Conservation (phyloP, 2,888 invertebrate genomes). For the Cyrtodaria siliqua region DNA sequence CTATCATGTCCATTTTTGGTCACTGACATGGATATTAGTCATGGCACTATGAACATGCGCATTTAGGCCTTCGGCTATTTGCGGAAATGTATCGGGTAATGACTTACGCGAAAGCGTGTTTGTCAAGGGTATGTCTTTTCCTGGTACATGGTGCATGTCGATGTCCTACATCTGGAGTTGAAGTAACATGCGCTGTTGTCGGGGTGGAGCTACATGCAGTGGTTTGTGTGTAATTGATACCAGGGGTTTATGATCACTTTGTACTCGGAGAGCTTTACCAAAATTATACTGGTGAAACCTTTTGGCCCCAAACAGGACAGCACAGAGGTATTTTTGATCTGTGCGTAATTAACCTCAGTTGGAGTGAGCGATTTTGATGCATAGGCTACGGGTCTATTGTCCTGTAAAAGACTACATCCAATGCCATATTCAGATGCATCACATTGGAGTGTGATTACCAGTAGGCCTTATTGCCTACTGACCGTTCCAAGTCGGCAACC, state of each 20-base stretch:
- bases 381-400: slow-evolving; percentile 43
- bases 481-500: too few species aligned
- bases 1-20: slow-evolving; percentile 24
- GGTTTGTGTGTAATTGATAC: slow-evolving; percentile 38
- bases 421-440: slow-evolving; percentile 37
- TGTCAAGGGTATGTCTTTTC: slow-evolving; percentile 34
- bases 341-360: slow-evolving; percentile 46
- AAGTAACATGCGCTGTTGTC: slow-evolving; percentile 38
- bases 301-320: slow-evolving; percentile 33
- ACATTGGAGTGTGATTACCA: background rate
- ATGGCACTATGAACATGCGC: slow-evolving; percentile 24
- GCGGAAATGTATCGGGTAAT: slow-evolving; percentile 28
- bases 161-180: slow-evolving; percentile 37
- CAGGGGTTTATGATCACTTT: slow-evolving; percentile 44
- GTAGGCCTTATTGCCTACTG: too few species aligned
- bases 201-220: slow-evolving; percentile 26
- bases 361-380: slow-evolving; percentile 40
- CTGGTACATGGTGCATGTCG: slow-evolving; percentile 35
- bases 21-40: slow-evolving; percentile 18
- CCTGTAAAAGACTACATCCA: slow-evolving; percentile 27
- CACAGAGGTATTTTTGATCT: slow-evolving; percentile 44
- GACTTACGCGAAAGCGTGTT: slow-evolving; percentile 28
- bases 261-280: slow-evolving; percentile 18
- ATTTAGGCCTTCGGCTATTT: slow-evolving; percentile 16
- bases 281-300: slow-evolving; percentile 23